Base-by-base conservation (phyloP, 2,888 invertebrate species). In the Erebia epiphron region DNA sequence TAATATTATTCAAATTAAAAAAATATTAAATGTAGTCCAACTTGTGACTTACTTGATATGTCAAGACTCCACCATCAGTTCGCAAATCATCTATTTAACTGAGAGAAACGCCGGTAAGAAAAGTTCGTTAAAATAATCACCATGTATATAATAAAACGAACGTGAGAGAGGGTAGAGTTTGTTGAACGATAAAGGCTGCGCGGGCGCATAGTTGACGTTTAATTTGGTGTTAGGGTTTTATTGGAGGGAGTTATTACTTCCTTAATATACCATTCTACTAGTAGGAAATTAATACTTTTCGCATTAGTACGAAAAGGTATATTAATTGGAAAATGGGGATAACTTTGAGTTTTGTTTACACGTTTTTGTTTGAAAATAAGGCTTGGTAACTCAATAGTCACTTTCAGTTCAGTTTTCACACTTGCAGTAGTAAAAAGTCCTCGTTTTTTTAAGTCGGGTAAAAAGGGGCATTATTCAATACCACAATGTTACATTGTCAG, bases 181-280 rank as follows among this genome's bases (percentile, higher is more conserved):
- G 77, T 76, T 86, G 87, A 82, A 86, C 90, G 90, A 91, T 90
- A 90, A 88, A 87, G 85, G 79, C 82, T 83, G 83, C 80, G 83
- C 79, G 65, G 69, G 81, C 82, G 82, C 83, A 82, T 78, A 77
- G 77, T 78, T 81, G 86, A 83, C 80, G 87, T 80, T 75, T 75
- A 71, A 76, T 75, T 75, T 75, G 75, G 75, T 70, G 76, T 75
- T 76, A 76, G 79, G 78, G 79, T 87, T 88, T 87, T 88, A 88
- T 86, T 85, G 61, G 26, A 81, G 77, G 82, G 82, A 84, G 82
- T 87, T 86, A 87, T 88, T 83, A 82, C 86, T 89, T 85, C 85
- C 82, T 57, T 54, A 18, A 2, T 80, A 79, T 78, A 79, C 73
- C 68, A 71, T 71, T 69, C 75, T 78, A 74, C 74, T 18, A 16